Conservation (phyloP, 2,113 vertebrate genomes). For the Oncorhynchus clarkii region DNA sequence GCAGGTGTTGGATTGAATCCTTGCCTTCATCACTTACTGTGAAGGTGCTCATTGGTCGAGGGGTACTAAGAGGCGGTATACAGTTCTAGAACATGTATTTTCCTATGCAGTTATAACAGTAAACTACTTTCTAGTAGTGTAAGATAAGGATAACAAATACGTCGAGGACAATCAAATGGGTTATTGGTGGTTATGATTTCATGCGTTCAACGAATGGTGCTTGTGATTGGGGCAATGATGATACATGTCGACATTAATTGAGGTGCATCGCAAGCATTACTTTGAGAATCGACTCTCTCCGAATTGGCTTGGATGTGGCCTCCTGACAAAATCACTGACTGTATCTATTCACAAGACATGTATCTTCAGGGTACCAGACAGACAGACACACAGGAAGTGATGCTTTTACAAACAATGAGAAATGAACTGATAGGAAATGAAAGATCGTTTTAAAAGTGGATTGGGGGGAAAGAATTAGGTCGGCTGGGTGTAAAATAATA, state of each 20-base stretch:
- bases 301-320: neutral
- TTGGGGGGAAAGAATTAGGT: neutral
- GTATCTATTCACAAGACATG: neutral
- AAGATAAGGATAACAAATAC: too few relatives aligned
- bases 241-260: too few relatives aligned
- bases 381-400: conserved; percentile 2
- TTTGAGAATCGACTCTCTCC: neutral
- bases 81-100: neutral
- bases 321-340: neutral
- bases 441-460: neutral
- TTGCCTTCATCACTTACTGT: too few relatives aligned
- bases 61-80: neutral
- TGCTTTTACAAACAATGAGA: conserved; percentile 22
- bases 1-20: too few relatives aligned
- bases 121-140: too few relatives aligned
- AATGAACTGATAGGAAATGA: conserved; percentile 37
- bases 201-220: too few relatives aligned
- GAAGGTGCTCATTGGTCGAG: neutral
- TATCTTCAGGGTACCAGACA: neutral
- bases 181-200: too few relatives aligned
- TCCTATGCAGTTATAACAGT: neutral
- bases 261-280: too few relatives aligned
- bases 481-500: neutral
- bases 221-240: too few relatives aligned
- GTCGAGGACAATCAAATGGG: too few relatives aligned